Evolutionary conservation across 2,113 vertebrate species (phyloP).

Genomic region (Lophura nycthemera): DNA sequence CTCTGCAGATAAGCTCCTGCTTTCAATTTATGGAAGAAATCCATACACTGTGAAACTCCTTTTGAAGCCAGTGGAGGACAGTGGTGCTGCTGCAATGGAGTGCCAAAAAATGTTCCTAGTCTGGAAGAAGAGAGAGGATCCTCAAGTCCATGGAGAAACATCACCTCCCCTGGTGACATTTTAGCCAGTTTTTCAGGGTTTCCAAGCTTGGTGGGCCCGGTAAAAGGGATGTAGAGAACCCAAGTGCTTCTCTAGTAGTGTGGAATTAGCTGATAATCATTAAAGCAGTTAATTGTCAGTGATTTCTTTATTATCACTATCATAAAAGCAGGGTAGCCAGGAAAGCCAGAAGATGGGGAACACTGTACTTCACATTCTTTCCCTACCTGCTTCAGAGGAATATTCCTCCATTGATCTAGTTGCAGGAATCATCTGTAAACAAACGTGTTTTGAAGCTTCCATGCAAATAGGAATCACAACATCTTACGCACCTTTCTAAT

Average conservation of each 20-base stretch:
- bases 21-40: background rate
- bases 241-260: background rate
- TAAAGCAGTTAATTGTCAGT: background rate
- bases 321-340: background rate
- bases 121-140: background rate
- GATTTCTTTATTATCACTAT: background rate
- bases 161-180: background rate
- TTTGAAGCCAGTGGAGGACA: accelerated
- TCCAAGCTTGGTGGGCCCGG: background rate
- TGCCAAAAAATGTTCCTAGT: background rate
- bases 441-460: background rate
- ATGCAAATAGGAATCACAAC: background rate
- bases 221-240: background rate
- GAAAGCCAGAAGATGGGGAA: background rate
- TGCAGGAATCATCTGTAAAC: background rate
- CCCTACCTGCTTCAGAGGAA: background rate
- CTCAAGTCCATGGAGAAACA: background rate
- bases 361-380: background rate
- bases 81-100: background rate
- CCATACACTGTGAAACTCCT: background rate
- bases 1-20: background rate
- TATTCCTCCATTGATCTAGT: background rate
- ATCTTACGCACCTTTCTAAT: background rate
- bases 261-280: background rate
- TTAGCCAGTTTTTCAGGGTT: background rate